Evolutionary conservation across 2,113 vertebrate species (phyloP).

Genomic region (Laticauda laticaudata): DNA sequence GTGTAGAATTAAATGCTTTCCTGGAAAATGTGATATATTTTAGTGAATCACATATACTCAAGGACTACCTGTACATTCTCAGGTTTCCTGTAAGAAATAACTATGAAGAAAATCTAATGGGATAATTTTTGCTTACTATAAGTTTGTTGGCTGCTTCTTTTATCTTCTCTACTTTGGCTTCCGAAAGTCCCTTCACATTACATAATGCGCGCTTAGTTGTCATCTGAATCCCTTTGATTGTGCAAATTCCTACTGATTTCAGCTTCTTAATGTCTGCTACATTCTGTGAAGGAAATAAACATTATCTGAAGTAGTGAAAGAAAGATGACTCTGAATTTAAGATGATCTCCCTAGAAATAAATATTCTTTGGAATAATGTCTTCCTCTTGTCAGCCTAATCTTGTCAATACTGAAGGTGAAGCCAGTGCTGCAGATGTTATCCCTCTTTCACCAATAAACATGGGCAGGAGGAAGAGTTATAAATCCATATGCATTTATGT

Average conservation of each 20-base stretch:
- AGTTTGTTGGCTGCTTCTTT: conserved; percentile 98
- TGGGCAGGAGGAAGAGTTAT: background rate
- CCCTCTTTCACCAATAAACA: background rate
- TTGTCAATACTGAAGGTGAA: background rate
- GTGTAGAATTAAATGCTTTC: background rate
- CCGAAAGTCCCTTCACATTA: conserved; percentile 95
- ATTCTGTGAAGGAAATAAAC: conserved; percentile 76
- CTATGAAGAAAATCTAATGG: background rate
- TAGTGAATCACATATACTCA: background rate
- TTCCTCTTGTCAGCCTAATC: background rate
- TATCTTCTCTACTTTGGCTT: conserved; percentile 98
- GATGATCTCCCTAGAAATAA: background rate
- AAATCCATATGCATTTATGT: background rate
- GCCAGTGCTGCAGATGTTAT: background rate
- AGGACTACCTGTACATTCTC: background rate
- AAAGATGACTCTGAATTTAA: background rate
- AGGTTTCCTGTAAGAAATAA: background rate
- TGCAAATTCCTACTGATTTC: conserved; percentile 95
- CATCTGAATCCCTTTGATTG: conserved; percentile 97
- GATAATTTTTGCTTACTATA: conserved; percentile 75
- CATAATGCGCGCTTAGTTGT: conserved; percentile 89
- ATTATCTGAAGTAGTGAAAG: conserved; percentile 31
- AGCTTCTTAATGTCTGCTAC: conserved; percentile 96
- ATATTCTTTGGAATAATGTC: background rate
- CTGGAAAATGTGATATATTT: background rate